Evolutionary conservation across 2,888 invertebrate species (phyloP).

Genomic region (Cheilosia grossa): DNA sequence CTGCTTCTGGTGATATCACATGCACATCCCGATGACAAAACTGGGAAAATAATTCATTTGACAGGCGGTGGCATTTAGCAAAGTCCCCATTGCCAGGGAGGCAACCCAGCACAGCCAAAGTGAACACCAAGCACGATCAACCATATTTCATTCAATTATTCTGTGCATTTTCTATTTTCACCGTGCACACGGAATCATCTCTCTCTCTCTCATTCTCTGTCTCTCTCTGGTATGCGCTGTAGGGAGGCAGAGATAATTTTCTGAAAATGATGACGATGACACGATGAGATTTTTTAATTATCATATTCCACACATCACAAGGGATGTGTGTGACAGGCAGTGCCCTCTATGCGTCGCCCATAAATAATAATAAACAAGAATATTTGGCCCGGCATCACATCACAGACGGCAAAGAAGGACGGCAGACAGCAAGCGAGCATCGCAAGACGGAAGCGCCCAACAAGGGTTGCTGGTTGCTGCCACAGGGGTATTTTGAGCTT

Average conservation of each 20-base stretch:
- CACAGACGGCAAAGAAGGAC: neutral
- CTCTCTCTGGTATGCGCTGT: neutral
- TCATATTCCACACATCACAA: conserved; percentile 34
- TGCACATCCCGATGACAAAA: conserved; percentile 55
- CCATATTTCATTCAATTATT: conserved; percentile 66
- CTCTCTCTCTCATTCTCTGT: neutral
- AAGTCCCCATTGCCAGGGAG: conserved; percentile 11
- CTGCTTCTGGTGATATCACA: conserved; percentile 3
- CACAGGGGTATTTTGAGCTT: neutral
- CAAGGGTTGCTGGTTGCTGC: neutral
- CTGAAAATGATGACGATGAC: conserved; percentile 18
- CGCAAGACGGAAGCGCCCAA: conserved; percentile 1
- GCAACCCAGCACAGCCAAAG: neutral
- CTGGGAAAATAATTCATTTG: conserved; percentile 50
- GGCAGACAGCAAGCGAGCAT: neutral
- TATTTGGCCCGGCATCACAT: conserved; percentile 5
- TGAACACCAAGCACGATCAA: conserved; percentile 29
- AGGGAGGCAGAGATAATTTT: neutral
- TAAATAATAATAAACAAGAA: conserved; percentile 53
- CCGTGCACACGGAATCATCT: conserved; percentile 8
- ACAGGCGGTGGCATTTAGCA: conserved; percentile 41
- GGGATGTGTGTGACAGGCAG: conserved; percentile 43
- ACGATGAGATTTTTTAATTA: conserved; percentile 35
- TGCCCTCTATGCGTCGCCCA: conserved; percentile 52
- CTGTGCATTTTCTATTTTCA: conserved; percentile 67